Conservation (phyloP, 2,113 vertebrate species). For the Pionites leucogaster region DNA sequence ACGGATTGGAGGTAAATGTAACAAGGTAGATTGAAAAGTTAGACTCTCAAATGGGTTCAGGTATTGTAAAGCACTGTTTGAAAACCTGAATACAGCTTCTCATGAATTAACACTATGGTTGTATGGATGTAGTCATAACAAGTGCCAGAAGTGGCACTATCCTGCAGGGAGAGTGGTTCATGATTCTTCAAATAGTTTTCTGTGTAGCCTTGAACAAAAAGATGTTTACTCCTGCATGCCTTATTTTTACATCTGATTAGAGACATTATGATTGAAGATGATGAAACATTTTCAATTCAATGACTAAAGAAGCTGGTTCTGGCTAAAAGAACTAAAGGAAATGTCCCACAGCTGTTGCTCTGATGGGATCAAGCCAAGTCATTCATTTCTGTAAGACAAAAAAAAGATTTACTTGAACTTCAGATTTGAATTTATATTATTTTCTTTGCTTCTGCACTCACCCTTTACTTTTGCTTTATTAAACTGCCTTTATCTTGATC, state of each 20-base stretch:
- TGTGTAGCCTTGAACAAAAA: not conserved
- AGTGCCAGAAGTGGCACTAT: not conserved
- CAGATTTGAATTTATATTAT: not conserved
- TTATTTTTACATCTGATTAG: conserved; percentile 36
- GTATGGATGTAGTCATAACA: not conserved
- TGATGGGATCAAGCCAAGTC: not conserved
- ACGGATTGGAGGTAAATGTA: not conserved
- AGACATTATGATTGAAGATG: not conserved
- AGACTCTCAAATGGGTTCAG: not conserved
- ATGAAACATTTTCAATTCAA: not conserved
- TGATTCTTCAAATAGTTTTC: not conserved
- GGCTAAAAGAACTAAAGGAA: not conserved
- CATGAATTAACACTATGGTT: not conserved
- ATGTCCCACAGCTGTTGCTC: not conserved
- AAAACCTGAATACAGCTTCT: not conserved
- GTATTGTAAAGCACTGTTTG: not conserved
- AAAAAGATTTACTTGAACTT: not conserved
- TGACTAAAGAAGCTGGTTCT: not conserved
- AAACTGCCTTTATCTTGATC: not conserved
- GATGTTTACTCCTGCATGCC: not conserved
- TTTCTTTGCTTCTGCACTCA: not conserved
- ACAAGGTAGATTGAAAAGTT: not conserved
- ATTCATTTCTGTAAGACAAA: not conserved
- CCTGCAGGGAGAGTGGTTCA: not conserved
- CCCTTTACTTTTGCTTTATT: not conserved